Evolutionary conservation across 2,797 vertebrate species (phyloP).

Genomic region (Rhinatrema bivittatum): DNA sequence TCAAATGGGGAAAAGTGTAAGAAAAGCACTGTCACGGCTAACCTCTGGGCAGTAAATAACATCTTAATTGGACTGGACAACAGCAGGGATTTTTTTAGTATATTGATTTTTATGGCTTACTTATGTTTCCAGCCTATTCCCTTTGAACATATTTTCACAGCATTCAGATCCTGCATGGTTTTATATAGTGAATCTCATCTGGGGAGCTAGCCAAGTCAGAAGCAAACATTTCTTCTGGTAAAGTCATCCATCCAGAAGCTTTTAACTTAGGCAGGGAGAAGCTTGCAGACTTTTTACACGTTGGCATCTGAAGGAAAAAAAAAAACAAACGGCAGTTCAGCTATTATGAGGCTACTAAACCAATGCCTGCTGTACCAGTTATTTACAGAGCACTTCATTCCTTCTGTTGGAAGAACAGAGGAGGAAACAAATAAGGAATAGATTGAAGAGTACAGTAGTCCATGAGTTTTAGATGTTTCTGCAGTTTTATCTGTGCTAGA

Average conservation of each 20-base stretch:
- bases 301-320: constrained; percentile 26
- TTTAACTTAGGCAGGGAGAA: constrained; percentile 21
- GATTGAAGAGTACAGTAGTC: constrained; percentile 9
- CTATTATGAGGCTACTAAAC: constrained; percentile 21
- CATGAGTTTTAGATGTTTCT: constrained; percentile 17
- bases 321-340: no score
- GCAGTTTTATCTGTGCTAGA: no score
- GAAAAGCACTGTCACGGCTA: constrained; percentile 31
- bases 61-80: constrained; percentile 48
- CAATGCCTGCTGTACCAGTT: constrained; percentile 2
- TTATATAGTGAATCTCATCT: constrained; percentile 45
- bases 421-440: constrained; percentile 25
- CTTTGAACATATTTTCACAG: constrained; percentile 41
- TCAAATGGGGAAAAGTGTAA: constrained; percentile 34
- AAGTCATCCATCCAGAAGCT: constrained; percentile 41
- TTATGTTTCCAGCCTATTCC: constrained; percentile 46
- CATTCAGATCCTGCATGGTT: constrained; percentile 34
- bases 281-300: constrained; percentile 28
- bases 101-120: constrained; percentile 47
- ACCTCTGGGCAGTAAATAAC: constrained; percentile 45
- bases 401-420: constrained; percentile 18
- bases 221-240: constrained; percentile 31
- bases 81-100: constrained; percentile 39
- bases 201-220: constrained; percentile 32
- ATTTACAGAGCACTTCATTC: no score